phyloP scores from a whole-genome alignment of 2,113 vertebrate species.

The Atrichornis clamosus region DNA sequence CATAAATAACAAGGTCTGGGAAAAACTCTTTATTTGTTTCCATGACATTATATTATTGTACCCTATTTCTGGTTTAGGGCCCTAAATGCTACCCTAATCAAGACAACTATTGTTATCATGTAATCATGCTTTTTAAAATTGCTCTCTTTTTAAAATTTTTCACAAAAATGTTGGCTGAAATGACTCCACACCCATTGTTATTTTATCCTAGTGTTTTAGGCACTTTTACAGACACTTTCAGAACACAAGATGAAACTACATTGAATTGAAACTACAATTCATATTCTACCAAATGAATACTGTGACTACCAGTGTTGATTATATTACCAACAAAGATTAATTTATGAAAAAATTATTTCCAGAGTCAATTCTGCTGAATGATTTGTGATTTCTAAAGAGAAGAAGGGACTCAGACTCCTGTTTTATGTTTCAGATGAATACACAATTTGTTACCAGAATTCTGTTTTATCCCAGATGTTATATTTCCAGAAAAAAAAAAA shows the following conservation, averaged over 20 bases:
- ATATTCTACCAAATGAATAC: background rate
- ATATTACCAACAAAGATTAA: background rate
- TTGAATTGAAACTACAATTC: background rate
- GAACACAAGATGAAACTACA: background rate
- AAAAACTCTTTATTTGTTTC: background rate
- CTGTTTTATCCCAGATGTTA: background rate
- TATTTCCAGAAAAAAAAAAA: background rate
- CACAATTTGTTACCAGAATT: background rate
- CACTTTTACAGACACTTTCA: background rate
- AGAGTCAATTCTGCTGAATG: background rate
- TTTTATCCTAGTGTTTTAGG: background rate
- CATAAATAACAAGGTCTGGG: background rate
- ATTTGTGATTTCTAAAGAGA: background rate
- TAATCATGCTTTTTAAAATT: background rate
- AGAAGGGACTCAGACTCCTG: background rate
- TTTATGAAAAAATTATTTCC: background rate
- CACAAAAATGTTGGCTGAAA: background rate
- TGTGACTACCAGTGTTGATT: background rate
- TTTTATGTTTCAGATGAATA: background rate
- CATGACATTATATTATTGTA: background rate
- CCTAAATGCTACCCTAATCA: background rate
- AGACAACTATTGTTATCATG: background rate
- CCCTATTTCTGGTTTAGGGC: background rate
- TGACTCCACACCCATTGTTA: background rate
- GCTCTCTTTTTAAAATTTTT: background rate